Conservation (phyloP, 2,797 vertebrate genomes). For the Coregonus suidteri region DNA sequence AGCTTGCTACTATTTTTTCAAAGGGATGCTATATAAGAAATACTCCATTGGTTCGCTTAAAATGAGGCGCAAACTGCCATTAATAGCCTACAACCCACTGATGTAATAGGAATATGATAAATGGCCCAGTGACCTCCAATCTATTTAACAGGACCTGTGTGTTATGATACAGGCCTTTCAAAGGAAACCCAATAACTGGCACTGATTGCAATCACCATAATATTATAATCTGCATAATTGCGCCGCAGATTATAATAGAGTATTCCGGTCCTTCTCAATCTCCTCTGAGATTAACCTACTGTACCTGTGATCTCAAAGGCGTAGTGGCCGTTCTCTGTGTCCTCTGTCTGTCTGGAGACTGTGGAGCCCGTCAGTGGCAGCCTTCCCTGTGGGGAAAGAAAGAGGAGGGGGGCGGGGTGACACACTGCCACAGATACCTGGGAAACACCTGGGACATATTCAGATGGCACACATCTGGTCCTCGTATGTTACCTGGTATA, state of each 20-base stretch:
- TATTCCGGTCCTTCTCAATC: too few relatives aligned
- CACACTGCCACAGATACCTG: background rate
- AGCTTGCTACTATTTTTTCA: too few relatives aligned
- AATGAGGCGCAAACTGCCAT: background rate
- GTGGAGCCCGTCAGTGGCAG: conserved; percentile 85
- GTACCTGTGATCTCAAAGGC: conserved; percentile 77
- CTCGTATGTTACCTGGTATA: conserved; percentile 86
- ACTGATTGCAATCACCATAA: background rate
- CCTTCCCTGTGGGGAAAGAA: conserved; percentile 77
- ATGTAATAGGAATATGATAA: background rate
- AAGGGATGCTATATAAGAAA: background rate
- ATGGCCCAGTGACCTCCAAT: background rate
- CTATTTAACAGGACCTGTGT: background rate
- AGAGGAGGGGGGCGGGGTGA: background rate
- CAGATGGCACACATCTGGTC: background rate
- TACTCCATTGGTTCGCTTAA: background rate
- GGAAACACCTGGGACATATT: background rate
- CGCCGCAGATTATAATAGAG: too few relatives aligned
- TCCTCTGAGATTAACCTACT: background rate
- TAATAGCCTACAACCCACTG: background rate
- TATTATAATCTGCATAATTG: too few relatives aligned
- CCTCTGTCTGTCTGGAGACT: conserved; percentile 84
- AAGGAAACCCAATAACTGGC: background rate
- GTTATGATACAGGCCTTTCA: background rate
- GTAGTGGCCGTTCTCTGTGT: conserved; percentile 79